Percentiles rank a stretch among this genome's conserved stretches.
These are phyloP conservation scores for Adelosebastes latens DNA, from an alignment of 2,797 vertebrate genomes.

Conservation along the genomic window DNA sequence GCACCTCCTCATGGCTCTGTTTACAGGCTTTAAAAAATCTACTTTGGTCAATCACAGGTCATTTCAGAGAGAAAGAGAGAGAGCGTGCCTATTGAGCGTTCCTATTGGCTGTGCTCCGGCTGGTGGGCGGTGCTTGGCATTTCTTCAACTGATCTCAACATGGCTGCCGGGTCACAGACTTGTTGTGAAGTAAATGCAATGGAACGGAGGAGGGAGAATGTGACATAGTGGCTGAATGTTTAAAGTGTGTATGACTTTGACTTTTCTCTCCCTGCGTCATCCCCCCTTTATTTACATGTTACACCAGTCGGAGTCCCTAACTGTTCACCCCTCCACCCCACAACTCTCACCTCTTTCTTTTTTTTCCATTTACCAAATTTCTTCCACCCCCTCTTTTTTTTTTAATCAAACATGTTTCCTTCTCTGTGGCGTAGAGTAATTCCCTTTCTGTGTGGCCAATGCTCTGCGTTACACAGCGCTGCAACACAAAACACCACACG, in stretches of 20 bases:
- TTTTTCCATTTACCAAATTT: conserved; percentile 14
- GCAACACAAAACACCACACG: conserved; percentile 81
- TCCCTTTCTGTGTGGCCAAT: conserved; percentile 45
- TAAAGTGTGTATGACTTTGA: not conserved
- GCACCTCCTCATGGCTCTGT: too few species aligned
- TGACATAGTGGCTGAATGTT: too few species aligned
- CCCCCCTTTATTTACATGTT: conserved; percentile 16
- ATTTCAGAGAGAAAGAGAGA: too few species aligned
- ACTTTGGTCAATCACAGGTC: too few species aligned
- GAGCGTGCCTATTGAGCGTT: too few species aligned
- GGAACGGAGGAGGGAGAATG: too few species aligned
- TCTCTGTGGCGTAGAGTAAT: conserved; percentile 15
- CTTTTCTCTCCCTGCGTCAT: conserved; percentile 2
- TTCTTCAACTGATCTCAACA: too few species aligned
- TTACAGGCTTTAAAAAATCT: too few species aligned
- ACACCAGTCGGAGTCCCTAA: not conserved
- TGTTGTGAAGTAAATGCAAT: too few species aligned
- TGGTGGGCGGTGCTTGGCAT: too few species aligned
- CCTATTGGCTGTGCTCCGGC: too few species aligned
- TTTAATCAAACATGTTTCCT: conserved; percentile 19
- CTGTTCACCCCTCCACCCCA: not conserved
- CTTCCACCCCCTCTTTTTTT: not conserved
- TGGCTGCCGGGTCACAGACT: too few species aligned
- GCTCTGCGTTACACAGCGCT: conserved; percentile 77
- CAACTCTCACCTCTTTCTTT: not conserved